A percentile compares a stretch with the other conserved stretches of the same genome.
phyloP scores from a whole-genome alignment of 1,140 invertebrate genomes.

The Oncopodura yosiiana region DNA sequence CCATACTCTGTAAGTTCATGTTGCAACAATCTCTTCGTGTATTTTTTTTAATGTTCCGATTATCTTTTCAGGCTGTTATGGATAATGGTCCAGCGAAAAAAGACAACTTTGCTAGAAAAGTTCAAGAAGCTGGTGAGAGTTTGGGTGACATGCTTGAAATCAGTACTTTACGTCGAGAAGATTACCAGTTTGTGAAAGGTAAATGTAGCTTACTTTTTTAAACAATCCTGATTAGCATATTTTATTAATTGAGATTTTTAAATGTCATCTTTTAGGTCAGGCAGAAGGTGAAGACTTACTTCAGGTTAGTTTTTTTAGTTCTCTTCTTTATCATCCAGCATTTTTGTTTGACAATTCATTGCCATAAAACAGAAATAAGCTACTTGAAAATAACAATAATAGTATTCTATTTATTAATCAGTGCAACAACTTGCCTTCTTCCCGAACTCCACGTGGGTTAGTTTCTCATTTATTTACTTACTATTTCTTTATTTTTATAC shows the following conservation, averaged over 20 bases:
- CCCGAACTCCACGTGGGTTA: conserved; percentile 59
- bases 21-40: neutral
- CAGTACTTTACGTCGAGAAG: conserved; percentile 71
- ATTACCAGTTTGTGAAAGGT: conserved; percentile 64
- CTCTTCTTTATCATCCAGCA: too few species aligned
- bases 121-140: conserved; percentile 62
- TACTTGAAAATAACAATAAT: too few species aligned
- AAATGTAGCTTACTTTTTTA: conserved; percentile 12
- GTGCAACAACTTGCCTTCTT: conserved; percentile 58
- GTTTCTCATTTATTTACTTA: neutral
- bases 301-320: too few species aligned
- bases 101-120: conserved; percentile 48
- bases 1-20: conserved; percentile 27
- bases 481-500: neutral
- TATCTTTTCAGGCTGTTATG: conserved; percentile 50
- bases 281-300: conserved; percentile 78
- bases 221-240: neutral
- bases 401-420: too few species aligned
- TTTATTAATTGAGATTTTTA: neutral
- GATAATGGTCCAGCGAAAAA: conserved; percentile 80
- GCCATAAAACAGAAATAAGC: too few species aligned
- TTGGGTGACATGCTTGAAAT: conserved; percentile 87
- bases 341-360: too few species aligned
- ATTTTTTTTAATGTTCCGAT: conserved; percentile 38
- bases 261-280: conserved; percentile 40